Percentiles rank a stretch among this genome's conserved stretches.
Evolutionary conservation across 2,113 vertebrate species (phyloP).

Genomic region (Copsychus sechellarum): DNA sequence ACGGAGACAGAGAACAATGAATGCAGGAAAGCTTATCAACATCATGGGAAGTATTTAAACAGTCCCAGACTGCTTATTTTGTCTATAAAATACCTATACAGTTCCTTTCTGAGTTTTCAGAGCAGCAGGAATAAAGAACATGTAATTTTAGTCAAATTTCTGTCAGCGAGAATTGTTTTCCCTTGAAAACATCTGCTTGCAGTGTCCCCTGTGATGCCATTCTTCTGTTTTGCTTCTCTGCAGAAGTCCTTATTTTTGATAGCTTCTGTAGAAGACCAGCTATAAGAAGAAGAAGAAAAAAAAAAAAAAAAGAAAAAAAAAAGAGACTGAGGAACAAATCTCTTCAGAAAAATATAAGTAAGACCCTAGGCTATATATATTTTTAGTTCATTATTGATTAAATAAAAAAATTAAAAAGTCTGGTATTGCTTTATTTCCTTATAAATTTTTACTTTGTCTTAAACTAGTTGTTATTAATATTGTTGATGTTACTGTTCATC

Average conservation of each 20-base stretch:
- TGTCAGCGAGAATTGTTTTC: not conserved
- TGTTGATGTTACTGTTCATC: not conserved
- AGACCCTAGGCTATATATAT: not conserved
- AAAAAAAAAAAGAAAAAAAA: fast-evolving
- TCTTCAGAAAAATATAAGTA: not conserved
- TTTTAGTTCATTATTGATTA: not conserved
- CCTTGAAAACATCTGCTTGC: slow-evolving; percentile 6
- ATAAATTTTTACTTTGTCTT: not conserved
- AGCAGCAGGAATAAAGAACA: not conserved
- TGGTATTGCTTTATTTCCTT: not conserved
- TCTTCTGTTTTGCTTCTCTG: not conserved
- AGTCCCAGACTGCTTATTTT: not conserved
- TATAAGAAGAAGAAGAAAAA: fast-evolving
- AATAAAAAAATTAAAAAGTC: not conserved
- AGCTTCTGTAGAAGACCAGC: not conserved
- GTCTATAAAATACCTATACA: not conserved
- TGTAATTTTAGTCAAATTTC: not conserved
- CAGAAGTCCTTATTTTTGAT: not conserved
- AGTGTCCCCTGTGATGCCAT: not conserved
- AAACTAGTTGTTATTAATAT: not conserved
- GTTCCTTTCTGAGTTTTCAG: not conserved
- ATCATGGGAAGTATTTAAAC: not conserved
- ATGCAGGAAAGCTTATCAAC: not conserved
- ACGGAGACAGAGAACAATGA: not conserved
- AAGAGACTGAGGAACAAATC: not conserved